These are phyloP conservation scores for Pelagia noctiluca DNA, from an alignment of 30 jellyfish, hydroid and myxozoan species.

Conservation along the genomic window DNA sequence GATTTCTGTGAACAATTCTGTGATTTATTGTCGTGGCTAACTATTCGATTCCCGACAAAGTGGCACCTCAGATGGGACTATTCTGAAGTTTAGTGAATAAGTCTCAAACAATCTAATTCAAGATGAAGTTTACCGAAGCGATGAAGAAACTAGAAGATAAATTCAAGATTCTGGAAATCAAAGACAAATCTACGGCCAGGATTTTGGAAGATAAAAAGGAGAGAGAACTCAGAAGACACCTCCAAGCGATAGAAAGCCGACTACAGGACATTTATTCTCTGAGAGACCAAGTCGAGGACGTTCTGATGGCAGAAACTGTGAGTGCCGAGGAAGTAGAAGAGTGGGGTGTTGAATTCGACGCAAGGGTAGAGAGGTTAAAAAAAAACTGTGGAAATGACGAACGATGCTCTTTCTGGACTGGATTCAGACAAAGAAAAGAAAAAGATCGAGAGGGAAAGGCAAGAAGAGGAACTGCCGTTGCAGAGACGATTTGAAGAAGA, in stretches of 20 bases:
- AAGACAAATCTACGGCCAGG: conserved; percentile 27
- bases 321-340: conserved; percentile 13
- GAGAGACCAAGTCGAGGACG: not conserved
- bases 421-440: conserved; percentile 21
- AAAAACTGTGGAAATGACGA: not conserved
- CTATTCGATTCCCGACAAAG: conserved; percentile 3
- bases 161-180: conserved; percentile 16
- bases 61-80: conserved; percentile 1
- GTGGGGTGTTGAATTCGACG: conserved; percentile 24
- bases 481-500: not conserved
- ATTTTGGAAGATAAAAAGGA: conserved; percentile 10
- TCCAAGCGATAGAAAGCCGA: conserved; percentile 6
- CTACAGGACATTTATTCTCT: not conserved
- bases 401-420: not conserved
- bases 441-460: not conserved
- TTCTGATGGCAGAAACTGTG: conserved; percentile 16
- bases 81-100: not conserved
- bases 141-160: conserved; percentile 18
- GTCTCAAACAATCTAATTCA: conserved; percentile 9
- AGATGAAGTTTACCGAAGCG: not conserved
- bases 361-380: not conserved
- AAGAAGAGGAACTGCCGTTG: conserved; percentile 16
- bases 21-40: not conserved
- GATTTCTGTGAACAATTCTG: conserved; percentile 1
- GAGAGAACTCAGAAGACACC: conserved; percentile 13